Evolutionary conservation across 2,888 invertebrate genomes (phyloP).

Genomic region (Apamea epomidion): DNA sequence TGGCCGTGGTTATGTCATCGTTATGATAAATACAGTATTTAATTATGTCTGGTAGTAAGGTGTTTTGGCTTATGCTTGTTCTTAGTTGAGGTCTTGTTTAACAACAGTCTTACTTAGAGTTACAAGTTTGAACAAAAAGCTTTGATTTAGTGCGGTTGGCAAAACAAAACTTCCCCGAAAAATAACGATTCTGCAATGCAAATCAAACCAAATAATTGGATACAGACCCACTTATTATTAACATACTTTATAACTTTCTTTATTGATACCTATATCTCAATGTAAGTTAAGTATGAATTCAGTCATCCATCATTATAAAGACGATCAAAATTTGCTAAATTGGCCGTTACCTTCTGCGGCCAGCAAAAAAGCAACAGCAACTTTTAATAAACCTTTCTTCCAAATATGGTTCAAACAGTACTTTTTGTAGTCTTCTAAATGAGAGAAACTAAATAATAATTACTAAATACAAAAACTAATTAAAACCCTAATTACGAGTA

Average conservation of each 20-base stretch:
- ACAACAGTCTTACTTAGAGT: background rate
- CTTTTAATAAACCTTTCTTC: background rate
- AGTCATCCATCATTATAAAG: background rate
- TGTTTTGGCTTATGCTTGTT: slow-evolving; percentile 47
- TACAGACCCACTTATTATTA: background rate
- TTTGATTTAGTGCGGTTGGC: background rate
- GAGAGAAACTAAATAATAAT: background rate
- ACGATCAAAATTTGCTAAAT: background rate
- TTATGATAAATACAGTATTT: slow-evolving; percentile 85
- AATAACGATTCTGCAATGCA: background rate
- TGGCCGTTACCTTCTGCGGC: background rate
- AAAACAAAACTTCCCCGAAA: background rate
- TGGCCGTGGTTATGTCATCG: slow-evolving; percentile 81
- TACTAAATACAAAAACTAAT: slow-evolving; percentile 17
- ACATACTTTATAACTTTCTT: background rate
- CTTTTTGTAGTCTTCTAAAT: background rate
- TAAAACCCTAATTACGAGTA: slow-evolving; percentile 42
- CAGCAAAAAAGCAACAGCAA: background rate
- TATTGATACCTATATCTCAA: background rate
- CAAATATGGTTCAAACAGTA: background rate
- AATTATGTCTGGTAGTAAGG: slow-evolving; percentile 80
- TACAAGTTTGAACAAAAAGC: slow-evolving; percentile 8
- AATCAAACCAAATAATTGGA: background rate
- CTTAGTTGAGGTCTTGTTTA: background rate
- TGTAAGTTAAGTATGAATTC: background rate